Evolutionary conservation across 2,888 invertebrate species (phyloP).

Genomic region (Kryphioiulus occultus): DNA sequence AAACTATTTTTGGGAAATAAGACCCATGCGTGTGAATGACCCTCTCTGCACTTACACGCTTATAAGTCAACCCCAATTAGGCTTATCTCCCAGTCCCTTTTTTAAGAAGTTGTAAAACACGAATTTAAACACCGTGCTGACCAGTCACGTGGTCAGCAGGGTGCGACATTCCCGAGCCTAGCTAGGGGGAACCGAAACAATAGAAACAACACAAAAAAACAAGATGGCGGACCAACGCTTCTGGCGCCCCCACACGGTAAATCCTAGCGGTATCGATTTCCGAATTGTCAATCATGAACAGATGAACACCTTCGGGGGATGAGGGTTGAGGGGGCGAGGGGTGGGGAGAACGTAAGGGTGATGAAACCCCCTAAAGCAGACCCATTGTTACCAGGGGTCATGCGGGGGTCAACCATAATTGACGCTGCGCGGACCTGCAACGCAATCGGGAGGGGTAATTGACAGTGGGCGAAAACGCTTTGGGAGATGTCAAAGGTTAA

Average conservation of each 20-base stretch:
- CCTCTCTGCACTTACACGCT: neutral
- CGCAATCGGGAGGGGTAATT: neutral
- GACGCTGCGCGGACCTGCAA: neutral
- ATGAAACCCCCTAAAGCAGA: neutral
- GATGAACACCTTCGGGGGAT: neutral
- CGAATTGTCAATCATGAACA: neutral
- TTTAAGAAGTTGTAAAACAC: neutral
- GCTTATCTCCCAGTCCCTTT: neutral
- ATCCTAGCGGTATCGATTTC: neutral
- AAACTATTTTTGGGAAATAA: too few species aligned
- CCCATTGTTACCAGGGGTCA: neutral
- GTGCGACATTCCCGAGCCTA: neutral
- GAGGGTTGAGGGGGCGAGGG: neutral
- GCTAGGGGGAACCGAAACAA: neutral
- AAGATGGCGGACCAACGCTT: too few species aligned
- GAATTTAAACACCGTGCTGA: neutral
- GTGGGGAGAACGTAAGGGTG: neutral
- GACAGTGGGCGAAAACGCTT: neutral
- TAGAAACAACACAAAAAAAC: too few species aligned
- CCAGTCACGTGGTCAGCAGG: neutral
- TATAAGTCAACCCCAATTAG: neutral
- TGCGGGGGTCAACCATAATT: neutral
- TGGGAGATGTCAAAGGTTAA: neutral
- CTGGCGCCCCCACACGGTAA: neutral
- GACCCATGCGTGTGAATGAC: neutral